Conservation (phyloP, 2,888 invertebrate genomes). For the Megastigmus dorsalis region DNA sequence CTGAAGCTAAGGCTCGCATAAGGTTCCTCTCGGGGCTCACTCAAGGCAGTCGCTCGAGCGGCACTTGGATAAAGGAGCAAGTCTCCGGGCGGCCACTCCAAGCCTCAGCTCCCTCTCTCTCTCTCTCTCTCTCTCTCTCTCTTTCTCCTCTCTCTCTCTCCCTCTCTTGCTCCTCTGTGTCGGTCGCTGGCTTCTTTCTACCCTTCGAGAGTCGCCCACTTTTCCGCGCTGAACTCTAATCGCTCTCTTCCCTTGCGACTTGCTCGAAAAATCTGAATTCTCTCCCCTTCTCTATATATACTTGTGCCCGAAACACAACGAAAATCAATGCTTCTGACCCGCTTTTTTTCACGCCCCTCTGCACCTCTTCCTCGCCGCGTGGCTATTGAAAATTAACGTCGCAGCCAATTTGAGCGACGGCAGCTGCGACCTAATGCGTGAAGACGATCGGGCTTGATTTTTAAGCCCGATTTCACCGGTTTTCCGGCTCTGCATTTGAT, state of each 20-base stretch:
- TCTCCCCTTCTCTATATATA: neutral
- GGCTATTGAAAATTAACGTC: no score
- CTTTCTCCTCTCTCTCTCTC: neutral
- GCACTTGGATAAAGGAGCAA: constrained; percentile 59
- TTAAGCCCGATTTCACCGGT: no score
- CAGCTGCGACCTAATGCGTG: no score
- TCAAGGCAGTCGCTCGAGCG: constrained; percentile 57
- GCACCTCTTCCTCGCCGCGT: no score
- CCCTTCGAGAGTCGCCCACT: constrained; percentile 40
- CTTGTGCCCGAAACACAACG: neutral
- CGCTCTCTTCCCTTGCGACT: constrained; percentile 31
- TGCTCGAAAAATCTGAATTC: constrained; percentile 27
- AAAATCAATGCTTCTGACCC: constrained; percentile 40
- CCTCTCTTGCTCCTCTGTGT: constrained; percentile 14
- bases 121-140: constrained; percentile 13
- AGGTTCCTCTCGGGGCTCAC: constrained; percentile 47
- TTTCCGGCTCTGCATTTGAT: no score
- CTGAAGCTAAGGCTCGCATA: neutral
- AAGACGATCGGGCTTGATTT: no score
- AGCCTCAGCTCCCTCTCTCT: neutral
- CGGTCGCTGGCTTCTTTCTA: constrained; percentile 28
- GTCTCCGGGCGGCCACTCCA: constrained; percentile 39
- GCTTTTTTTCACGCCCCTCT: neutral
- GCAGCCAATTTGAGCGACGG: no score
- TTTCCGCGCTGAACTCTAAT: constrained; percentile 35